Evolutionary conservation across 64 coral and sea anemone species (phyloP).

Genomic region (Anthopleura sola): DNA sequence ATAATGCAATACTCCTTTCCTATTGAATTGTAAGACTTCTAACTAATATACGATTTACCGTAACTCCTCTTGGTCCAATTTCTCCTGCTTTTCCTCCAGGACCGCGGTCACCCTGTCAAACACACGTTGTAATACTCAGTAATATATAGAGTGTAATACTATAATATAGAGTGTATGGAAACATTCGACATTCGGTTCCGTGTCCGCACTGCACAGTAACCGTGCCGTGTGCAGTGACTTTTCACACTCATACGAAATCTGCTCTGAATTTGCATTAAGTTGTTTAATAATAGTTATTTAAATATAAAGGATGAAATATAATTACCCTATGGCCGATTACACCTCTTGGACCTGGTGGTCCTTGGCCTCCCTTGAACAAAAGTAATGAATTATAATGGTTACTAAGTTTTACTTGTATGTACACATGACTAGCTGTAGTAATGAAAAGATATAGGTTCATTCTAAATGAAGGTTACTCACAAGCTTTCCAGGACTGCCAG

Average conservation of each 20-base stretch:
- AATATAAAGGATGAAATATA: not conserved
- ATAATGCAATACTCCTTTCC: no score
- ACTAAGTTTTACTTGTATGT: not conserved
- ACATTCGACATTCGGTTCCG: no score
- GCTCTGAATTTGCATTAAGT: no score
- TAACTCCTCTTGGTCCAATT: constrained; percentile 33
- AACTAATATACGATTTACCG: constrained; percentile 13
- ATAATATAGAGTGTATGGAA: no score
- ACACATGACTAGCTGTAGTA: no score
- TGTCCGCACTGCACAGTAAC: no score
- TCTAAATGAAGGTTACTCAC: constrained; percentile 27
- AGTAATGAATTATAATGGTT: not conserved
- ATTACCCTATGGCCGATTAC: constrained; percentile 47
- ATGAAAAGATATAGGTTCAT: not conserved
- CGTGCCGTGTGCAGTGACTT: no score
- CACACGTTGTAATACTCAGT: no score
- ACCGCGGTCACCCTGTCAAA: constrained; percentile 54
- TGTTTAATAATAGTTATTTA: not conserved
- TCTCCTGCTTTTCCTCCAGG: constrained; percentile 31
- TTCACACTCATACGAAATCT: no score
- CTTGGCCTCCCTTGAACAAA: constrained; percentile 44
- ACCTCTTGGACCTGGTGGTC: constrained; percentile 45
- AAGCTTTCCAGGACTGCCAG: constrained; percentile 39
- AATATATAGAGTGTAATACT: no score
- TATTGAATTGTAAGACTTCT: not conserved